Base-by-base conservation (phyloP, 53 echinoderm and acorn worm genomes). In the Actinopyga echinites region DNA sequence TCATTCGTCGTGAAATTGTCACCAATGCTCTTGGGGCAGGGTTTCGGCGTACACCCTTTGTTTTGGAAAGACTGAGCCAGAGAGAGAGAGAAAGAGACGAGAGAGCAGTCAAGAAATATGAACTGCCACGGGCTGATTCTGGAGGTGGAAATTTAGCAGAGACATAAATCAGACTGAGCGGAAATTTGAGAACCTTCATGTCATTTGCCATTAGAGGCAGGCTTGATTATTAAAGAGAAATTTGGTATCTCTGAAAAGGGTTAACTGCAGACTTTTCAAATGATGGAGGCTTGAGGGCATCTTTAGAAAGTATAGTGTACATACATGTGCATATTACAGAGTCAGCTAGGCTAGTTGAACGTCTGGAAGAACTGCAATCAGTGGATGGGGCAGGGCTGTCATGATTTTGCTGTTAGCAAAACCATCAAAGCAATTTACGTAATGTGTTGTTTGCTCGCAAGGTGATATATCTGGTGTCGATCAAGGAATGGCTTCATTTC, bases 201-300 rank as follows among this genome's bases (percentile, higher is more conserved):
- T 71, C 71, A 44, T 37, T 71, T 26, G 45, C 71, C 40, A 71
- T 71, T 40, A 71, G 71, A 71, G 23, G 12, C 22, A 42, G 71
- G 71, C 71, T 71, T 44, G 71, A 71, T 71, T 43, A 71, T 71
- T 71, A 71, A 71, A 71, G 71, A 34, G 71, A 71, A 71, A 71
- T 71, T 71, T 71, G 71, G 24, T 44, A 6, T 23, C 7, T 6
- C 42, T 40, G 44, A 68, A 68, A 68, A 22, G 40, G 37, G 22
- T 71, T 28, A 49, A 49, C 49, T 49, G 49, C 17, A 49, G 49
- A 49, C 49, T 49, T 49, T 0, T 13, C 49, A 49, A 49, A 49
- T 6, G 49, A 49, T 49, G 49, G 17, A 49, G 17, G 49, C 49
- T 49, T 0, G 49, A 49, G 17, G 49, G 49, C 49, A 49, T 15